These are phyloP conservation scores for Macropus fuliginosus DNA, from an alignment of 2,797 vertebrate species.

Conservation along the genomic window DNA sequence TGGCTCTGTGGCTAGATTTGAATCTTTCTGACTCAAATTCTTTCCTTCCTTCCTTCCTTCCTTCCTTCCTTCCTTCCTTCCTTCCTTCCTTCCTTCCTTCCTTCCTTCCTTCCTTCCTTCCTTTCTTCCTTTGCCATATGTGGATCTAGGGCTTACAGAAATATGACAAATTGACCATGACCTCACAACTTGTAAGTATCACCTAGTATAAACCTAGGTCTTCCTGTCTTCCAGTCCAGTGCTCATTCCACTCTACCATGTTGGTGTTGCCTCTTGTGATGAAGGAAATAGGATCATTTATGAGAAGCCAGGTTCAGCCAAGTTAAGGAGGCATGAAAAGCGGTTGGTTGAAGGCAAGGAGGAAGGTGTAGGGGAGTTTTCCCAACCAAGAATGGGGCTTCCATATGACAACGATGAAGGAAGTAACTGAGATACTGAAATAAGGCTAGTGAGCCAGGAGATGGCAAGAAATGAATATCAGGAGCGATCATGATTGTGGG, in stretches of 20 bases:
- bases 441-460: background rate
- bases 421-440: background rate
- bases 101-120: too few relatives aligned
- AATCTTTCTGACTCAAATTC: too few relatives aligned
- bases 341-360: background rate
- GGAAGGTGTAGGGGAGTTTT: background rate
- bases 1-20: too few relatives aligned
- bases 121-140: too few relatives aligned
- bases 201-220: background rate
- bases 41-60: too few relatives aligned
- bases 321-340: background rate
- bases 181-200: background rate
- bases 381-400: too few relatives aligned
- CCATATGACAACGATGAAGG: background rate
- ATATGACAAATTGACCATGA: background rate
- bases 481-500: too few relatives aligned
- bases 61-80: too few relatives aligned
- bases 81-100: too few relatives aligned
- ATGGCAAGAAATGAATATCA: too few relatives aligned
- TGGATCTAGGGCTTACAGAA: background rate
- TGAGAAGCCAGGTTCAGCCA: background rate
- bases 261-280: background rate
- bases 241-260: background rate
- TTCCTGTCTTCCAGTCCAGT: background rate
- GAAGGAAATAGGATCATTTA: background rate